A percentile compares a stretch with the other conserved stretches of the same genome.
phyloP scores from a whole-genome alignment of 2,113 vertebrate species.

The Xyrauchen texanus region DNA sequence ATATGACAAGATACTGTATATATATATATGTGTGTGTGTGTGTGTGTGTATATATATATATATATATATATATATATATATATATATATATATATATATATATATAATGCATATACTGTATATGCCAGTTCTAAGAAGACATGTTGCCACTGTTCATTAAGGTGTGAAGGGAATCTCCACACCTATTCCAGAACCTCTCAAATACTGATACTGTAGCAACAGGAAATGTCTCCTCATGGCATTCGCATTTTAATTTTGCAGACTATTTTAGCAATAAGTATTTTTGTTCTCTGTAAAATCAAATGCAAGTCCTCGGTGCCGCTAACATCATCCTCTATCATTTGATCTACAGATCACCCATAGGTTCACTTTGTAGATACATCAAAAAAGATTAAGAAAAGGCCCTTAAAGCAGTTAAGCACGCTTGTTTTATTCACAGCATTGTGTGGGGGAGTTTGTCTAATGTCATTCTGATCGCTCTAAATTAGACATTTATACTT shows the following conservation, averaged over 20 bases:
- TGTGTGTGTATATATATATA: background rate
- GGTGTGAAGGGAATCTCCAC: background rate
- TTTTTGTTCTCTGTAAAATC: no score
- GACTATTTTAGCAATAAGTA: no score
- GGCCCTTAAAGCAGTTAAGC: background rate
- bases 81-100: no score
- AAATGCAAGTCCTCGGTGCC: no score
- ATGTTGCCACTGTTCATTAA: constrained; percentile 24
- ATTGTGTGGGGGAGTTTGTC: constrained; percentile 67
- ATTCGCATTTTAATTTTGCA: no score
- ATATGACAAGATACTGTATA: background rate
- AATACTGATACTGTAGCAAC: constrained; percentile 23
- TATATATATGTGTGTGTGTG: no score
- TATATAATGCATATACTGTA: no score
- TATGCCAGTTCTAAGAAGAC: constrained; percentile 16
- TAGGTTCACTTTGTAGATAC: no score
- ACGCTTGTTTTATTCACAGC: constrained; percentile 70
- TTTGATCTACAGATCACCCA: no score
- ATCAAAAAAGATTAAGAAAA: background rate
- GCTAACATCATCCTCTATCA: no score
- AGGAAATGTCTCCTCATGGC: no score
- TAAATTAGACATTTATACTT: constrained; percentile 67
- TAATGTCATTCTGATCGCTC: constrained; percentile 66
- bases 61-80: no score
- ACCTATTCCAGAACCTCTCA: constrained; percentile 37